Base-by-base conservation (phyloP, 2,113 vertebrate species). In the Motacilla alba region DNA sequence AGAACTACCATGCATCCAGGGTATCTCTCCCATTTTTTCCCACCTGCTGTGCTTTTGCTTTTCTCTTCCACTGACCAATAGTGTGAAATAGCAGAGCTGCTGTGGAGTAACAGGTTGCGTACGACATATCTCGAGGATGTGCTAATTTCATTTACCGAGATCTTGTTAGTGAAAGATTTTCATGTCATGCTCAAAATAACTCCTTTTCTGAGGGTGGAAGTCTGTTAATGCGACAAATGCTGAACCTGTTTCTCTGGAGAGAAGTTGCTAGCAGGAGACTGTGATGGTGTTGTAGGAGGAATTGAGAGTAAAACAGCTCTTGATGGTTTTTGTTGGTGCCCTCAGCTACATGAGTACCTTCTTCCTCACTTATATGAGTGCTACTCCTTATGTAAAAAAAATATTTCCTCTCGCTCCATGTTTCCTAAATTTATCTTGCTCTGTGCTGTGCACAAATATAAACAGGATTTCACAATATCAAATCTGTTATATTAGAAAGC, bases 181-280 rank as follows among this genome's bases (percentile, higher is more conserved):
- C 50, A 52, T 64, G 35, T 60, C 49, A 37, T 78, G 33, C 47
- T 8, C 6, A 75, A 94, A 95, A 96, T 93, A 93, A 27, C 66
- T 91, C 23, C 83, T 90, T 84, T 87, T 66, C 77, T 94, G 87
- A 89, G 60, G 18, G n/a, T 95, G 28, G 73, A 94, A 94, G 33
- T 88, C 85, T 94, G 91, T 68, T 87, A 84, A 92, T 75, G 91
- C 89, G 88, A 82, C 69, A 96, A 90, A 69, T 53, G 31, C 41
- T 85, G 94, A 96, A 91, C 87, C 69, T 91, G 87, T 79, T 87
- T 91, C 85, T 83, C 44, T 76, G 91, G 28, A 93, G 53, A 91
- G 44, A 92, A 92, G 67, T 21, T 92, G 63, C 41, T 60, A 92
- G 47, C 86, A 89, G 56, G 92, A 94, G 62, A 83, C 28, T 74